Base-by-base conservation (phyloP, 1,140 invertebrate species). In the Drosophila pandora region DNA sequence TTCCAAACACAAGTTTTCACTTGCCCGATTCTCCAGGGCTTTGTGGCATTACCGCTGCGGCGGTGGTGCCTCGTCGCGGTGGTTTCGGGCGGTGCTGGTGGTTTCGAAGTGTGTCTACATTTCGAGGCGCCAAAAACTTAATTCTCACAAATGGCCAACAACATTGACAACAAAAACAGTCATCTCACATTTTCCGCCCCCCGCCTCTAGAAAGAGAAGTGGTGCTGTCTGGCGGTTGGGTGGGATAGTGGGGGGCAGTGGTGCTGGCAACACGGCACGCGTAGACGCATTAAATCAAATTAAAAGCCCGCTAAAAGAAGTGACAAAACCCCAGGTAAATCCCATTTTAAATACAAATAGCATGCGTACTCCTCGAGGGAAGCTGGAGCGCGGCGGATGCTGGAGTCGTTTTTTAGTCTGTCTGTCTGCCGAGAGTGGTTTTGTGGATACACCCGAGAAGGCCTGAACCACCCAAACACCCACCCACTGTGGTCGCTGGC, bases 341-440 rank as follows among this genome's bases (percentile, higher is more conserved):
- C 84, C 76, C 57, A 77, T 88, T 88, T 88, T 89, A 88, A 88
- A 88, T 88, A 88, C 84, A 89, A 88, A 88, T 89, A 88, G 79
- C 75, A 67, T 81, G 69, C 60, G 57, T 74, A 53, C 49, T 56
- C 48, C 71, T 41, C 39, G 61, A 32, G 59, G 37, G 7, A 13
- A 37, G 52, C 25, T 6, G 25, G 25, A 28, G 25, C 22, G 64
- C 39, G 9, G 32, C 32, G 32, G 53, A 22, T 41, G 43, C 57
- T 1, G 57, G 37, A 37, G 54, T 56, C 59, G 69, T 37, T 37
- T 37, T 37, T 37, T 37, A 37, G 10, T 37, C 34, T 43, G n/a
- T 74, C 67, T 62, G 59, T 65, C 62, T 50, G 63, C 34, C 60
- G 60, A 63, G 58, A 71, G 67, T 85, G 80, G 62, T 84, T 67